phyloP scores from a whole-genome alignment of 2,113 vertebrate species.

The Syngnathoides biaculeatus region DNA sequence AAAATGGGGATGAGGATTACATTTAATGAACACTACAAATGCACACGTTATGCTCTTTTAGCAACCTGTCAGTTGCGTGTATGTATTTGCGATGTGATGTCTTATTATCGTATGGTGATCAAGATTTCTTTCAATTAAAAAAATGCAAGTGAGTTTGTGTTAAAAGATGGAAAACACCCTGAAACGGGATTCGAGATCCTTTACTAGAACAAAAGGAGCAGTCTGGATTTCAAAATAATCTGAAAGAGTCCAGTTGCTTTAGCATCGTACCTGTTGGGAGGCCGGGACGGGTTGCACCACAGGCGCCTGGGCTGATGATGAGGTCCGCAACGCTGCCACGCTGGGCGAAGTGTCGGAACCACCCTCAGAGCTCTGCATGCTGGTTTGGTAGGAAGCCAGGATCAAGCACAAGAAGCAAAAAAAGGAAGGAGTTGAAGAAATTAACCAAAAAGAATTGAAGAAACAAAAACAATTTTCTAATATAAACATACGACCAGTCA shows the following conservation, averaged over 20 bases:
- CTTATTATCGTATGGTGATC: background rate
- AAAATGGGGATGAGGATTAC: background rate
- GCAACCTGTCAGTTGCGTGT: too few species aligned
- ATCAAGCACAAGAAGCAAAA: conserved; percentile 4
- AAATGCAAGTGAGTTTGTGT: background rate
- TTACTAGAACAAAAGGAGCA: background rate
- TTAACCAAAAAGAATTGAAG: background rate
- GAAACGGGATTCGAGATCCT: background rate
- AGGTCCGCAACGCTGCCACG: conserved; percentile 78
- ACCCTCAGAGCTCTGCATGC: conserved; percentile 92
- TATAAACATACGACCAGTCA: background rate
- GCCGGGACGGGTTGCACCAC: conserved; percentile 89
- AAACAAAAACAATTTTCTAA: background rate
- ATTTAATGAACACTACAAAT: background rate
- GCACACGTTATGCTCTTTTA: background rate
- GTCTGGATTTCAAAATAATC: conserved; percentile 17
- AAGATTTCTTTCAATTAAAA: background rate
- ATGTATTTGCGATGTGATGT: too few species aligned
- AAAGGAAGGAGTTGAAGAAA: background rate
- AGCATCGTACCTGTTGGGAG: conserved; percentile 86
- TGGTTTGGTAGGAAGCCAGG: conserved; percentile 51
- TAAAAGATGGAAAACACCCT: too few species aligned
- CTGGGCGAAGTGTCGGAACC: conserved; percentile 82
- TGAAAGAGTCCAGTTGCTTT: background rate
- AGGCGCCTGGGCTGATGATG: conserved; percentile 82